Evolutionary conservation across 1,140 invertebrate species (phyloP), one percentile per base, ranked within the genome.

Genomic region (Alviniconcha marisindica): DNA sequence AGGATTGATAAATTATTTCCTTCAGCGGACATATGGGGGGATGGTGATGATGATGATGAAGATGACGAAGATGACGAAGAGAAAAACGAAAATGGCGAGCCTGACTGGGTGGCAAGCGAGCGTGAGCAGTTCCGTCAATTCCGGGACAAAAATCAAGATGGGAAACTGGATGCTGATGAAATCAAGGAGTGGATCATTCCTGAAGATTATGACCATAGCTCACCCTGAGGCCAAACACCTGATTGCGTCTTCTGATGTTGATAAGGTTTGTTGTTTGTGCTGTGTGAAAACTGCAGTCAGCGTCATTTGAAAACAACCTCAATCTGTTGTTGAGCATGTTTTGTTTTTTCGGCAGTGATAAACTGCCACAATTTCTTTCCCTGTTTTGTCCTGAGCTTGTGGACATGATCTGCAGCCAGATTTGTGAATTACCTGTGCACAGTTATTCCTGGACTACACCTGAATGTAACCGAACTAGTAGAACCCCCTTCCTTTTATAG

Each of bases 41-140:
- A 99, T 83, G 82, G 92, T 63, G 92, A 92, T 82, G 92, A 95
- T 42, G 98, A 99, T 87, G 99, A 99, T 93, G 94, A 96, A 79
- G 94, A 94, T 78, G 96, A 96, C 87, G 97, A 98, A 85, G 99
- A 98, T 97, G 97, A 99, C 38, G 96, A 96, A 91, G 97, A 96
- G 90, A 98, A 99, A 93, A 94, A 96, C 36, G 97, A 99, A 90
- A 94, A 94, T 81, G 96, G 96, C 87, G 97, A 99, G 91, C 98
- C 98, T 2, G 97, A 99, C 85, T 99, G 98, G 98, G 97, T 99
- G 31, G 95, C 96, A 91, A 97, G 96, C 90, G 99, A 99, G 93
- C 94, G 96, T 38, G 97, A 99, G 90, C 97, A 99, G 89, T 99
- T 93, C 78, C 48, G 94, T n/a, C 94, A 95, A 31, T 97, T 96